Conservation (phyloP, 1,140 invertebrate genomes). For the Drosophila pandora region DNA sequence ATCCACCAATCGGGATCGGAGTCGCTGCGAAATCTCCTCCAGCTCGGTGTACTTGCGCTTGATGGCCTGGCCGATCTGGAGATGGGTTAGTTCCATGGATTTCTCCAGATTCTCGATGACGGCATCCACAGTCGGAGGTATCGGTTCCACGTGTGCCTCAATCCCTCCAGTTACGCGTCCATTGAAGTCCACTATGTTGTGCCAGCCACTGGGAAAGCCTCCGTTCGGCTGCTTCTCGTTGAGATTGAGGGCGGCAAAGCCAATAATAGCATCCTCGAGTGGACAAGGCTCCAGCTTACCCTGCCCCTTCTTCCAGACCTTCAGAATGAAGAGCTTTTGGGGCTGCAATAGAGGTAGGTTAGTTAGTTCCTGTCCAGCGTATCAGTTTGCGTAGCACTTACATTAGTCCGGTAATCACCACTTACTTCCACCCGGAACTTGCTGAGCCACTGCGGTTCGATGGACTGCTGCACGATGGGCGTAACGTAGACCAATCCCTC, state of each 20-base stretch:
- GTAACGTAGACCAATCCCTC: conserved; percentile 84
- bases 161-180: conserved; percentile 87
- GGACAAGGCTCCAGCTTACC: conserved; percentile 83
- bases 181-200: conserved; percentile 87
- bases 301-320: conserved; percentile 85
- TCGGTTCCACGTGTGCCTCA: conserved; percentile 83
- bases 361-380: background rate
- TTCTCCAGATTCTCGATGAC: conserved; percentile 70
- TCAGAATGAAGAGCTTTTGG: conserved; percentile 86
- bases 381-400: conserved; percentile 56
- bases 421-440: conserved; percentile 85
- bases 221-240: conserved; percentile 84
- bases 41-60: conserved; percentile 87
- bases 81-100: conserved; percentile 59
- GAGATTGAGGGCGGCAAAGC: conserved; percentile 86
- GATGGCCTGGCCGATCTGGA: conserved; percentile 83
- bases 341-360: conserved; percentile 78
- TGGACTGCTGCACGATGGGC: conserved; percentile 84
- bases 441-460: conserved; percentile 86
- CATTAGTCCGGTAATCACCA: conserved; percentile 85
- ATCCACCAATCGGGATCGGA: conserved; percentile 85
- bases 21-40: conserved; percentile 86
- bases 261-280: conserved; percentile 85
- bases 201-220: conserved; percentile 86
- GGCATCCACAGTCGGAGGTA: conserved; percentile 51